A percentile compares a stretch with the other conserved stretches of the same genome.
Conservation (phyloP, 1,140 invertebrate species). For the Panagrolaimus sp. region DNA sequence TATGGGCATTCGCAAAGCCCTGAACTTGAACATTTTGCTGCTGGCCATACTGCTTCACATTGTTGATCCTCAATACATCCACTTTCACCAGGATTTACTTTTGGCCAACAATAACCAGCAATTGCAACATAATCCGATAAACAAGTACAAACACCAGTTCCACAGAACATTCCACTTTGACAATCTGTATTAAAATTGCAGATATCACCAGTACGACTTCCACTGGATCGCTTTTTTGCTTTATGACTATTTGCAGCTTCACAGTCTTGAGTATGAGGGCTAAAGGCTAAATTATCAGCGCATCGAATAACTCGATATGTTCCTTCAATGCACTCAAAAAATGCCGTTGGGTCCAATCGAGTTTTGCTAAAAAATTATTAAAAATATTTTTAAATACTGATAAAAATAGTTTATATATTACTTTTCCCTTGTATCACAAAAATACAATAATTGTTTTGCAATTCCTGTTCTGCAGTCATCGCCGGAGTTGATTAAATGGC, state of each 20-base stretch:
- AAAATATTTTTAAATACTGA: too few relatives aligned
- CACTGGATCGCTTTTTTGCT: constrained; percentile 22
- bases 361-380: constrained; percentile 20
- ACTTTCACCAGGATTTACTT: constrained; percentile 52
- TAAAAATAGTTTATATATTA: too few relatives aligned
- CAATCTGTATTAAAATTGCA: constrained; percentile 46
- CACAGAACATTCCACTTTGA: constrained; percentile 54
- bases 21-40: constrained; percentile 38
- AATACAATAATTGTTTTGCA: constrained; percentile 23
- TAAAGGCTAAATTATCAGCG: constrained; percentile 12
- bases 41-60: constrained; percentile 55
- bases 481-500: constrained; percentile 19
- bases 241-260: constrained; percentile 24
- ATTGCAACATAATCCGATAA: constrained; percentile 55
- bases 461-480: constrained; percentile 17
- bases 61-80: constrained; percentile 53
- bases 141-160: constrained; percentile 49
- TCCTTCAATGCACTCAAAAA: constrained; percentile 31
- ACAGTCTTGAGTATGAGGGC: constrained; percentile 13
- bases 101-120: constrained; percentile 55
- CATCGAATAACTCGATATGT: constrained; percentile 14
- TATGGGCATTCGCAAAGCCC: constrained; percentile 54
- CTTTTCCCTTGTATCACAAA: constrained; percentile 26
- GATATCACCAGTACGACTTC: constrained; percentile 32
- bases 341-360: constrained; percentile 17